These are phyloP conservation scores for Ruditapes philippinarum DNA, from an alignment of 1,140 invertebrate species.

Conservation along the genomic window DNA sequence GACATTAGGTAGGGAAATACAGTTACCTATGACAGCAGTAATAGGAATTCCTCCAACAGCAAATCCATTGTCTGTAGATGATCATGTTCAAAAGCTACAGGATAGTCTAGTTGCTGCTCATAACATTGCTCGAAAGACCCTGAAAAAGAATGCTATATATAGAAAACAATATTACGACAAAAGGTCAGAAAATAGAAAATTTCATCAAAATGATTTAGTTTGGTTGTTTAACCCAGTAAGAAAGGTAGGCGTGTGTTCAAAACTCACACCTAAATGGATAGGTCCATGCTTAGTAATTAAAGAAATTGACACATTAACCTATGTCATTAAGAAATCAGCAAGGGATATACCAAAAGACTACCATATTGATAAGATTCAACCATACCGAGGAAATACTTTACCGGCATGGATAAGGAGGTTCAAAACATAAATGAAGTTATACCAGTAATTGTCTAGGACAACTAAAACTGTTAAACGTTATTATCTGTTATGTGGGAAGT, in stretches of 20 bases:
- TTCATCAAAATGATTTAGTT: neutral
- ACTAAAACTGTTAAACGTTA: too few relatives aligned
- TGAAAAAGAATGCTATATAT: slow-evolving; percentile 10
- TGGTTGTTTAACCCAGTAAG: neutral
- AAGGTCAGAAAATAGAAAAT: neutral
- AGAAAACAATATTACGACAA: slow-evolving; percentile 33
- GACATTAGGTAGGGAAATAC: neutral
- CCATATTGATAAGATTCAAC: neutral
- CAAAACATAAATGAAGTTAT: too few relatives aligned
- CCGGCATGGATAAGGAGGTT: neutral
- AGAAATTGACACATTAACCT: neutral
- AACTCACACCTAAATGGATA: neutral
- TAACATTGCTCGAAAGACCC: neutral
- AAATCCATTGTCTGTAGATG: neutral
- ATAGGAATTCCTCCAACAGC: neutral
- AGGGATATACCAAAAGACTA: neutral
- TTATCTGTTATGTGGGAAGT: too few relatives aligned
- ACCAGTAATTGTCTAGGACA: too few relatives aligned
- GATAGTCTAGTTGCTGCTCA: neutral
- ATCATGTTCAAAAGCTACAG: neutral
- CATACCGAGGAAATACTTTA: neutral
- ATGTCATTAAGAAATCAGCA: neutral
- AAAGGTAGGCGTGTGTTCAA: neutral
- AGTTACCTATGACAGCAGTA: neutral
- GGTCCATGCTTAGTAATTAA: neutral